phyloP scores from a whole-genome alignment of 1,140 invertebrate genomes.

The Choristoneura fumiferana region DNA sequence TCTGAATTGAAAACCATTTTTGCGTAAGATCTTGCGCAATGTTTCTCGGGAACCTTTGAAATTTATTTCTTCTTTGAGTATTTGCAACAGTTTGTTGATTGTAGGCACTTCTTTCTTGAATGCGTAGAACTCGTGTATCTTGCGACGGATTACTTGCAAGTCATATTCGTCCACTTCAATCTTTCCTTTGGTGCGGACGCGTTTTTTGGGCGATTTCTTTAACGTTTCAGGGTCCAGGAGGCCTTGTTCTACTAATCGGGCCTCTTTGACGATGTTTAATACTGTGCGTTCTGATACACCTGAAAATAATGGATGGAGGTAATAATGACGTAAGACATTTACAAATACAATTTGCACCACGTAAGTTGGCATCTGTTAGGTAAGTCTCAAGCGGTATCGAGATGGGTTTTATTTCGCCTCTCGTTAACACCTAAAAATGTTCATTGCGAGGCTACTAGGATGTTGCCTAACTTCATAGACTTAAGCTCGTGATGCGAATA shows the following conservation, averaged over 20 bases:
- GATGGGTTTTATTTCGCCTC: too few species aligned
- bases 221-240: constrained; percentile 65
- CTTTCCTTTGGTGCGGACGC: constrained; percentile 66
- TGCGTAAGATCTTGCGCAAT: constrained; percentile 62
- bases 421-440: too few species aligned
- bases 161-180: constrained; percentile 72
- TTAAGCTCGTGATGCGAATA: too few species aligned
- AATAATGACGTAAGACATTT: neutral
- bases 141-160: constrained; percentile 64
- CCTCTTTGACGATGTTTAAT: constrained; percentile 65
- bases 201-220: constrained; percentile 63
- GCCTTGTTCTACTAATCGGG: constrained; percentile 65
- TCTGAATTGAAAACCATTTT: constrained; percentile 69
- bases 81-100: constrained; percentile 66
- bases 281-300: constrained; percentile 69
- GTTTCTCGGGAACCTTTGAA: constrained; percentile 70
- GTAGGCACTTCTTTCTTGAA: constrained; percentile 72
- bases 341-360: too few species aligned
- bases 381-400: too few species aligned
- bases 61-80: constrained; percentile 68
- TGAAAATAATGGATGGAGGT: too few species aligned
- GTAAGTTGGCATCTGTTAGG: too few species aligned
- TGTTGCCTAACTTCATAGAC: too few species aligned
- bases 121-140: constrained; percentile 70
- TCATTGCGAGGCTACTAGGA: too few species aligned